phyloP scores from a whole-genome alignment of 2,888 invertebrate genomes.

The Drosophila paracracens region DNA sequence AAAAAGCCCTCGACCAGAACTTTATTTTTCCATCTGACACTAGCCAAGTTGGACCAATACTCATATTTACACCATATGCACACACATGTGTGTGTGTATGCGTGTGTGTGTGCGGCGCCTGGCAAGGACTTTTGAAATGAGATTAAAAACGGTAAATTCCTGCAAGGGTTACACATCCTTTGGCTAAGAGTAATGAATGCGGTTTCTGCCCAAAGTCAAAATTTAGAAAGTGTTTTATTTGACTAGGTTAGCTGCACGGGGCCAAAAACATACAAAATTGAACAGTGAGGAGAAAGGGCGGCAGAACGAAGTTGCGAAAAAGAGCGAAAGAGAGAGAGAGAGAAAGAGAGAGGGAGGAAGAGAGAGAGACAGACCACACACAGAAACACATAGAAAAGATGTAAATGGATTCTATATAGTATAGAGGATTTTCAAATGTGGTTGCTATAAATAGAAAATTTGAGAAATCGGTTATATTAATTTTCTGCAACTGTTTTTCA shows the following conservation, averaged over 20 bases:
- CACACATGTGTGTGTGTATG: conserved; percentile 23
- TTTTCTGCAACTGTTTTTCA: background rate
- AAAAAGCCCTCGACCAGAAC: conserved; percentile 71
- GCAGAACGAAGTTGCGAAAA: background rate
- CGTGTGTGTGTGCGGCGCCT: conserved; percentile 37
- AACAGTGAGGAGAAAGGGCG: background rate
- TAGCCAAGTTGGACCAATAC: conserved; percentile 78
- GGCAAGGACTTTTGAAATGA: conserved; percentile 76
- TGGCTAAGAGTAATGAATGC: conserved; percentile 83
- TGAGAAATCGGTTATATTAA: background rate
- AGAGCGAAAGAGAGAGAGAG: background rate
- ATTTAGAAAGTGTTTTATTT: conserved; percentile 81
- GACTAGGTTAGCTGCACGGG: conserved; percentile 70
- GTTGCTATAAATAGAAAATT: background rate
- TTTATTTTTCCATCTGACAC: conserved; percentile 82
- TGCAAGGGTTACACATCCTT: conserved; percentile 73
- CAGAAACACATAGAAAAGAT: background rate
- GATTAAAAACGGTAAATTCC: conserved; percentile 81
- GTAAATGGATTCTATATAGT: background rate
- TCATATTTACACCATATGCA: conserved; percentile 76
- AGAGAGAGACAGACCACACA: background rate
- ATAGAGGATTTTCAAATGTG: background rate
- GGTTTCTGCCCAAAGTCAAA: conserved; percentile 82
- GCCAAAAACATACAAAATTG: conserved; percentile 32
- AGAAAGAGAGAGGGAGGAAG: background rate